Evolutionary conservation across 2,888 invertebrate species (phyloP).

Genomic region (Erynnis tages): DNA sequence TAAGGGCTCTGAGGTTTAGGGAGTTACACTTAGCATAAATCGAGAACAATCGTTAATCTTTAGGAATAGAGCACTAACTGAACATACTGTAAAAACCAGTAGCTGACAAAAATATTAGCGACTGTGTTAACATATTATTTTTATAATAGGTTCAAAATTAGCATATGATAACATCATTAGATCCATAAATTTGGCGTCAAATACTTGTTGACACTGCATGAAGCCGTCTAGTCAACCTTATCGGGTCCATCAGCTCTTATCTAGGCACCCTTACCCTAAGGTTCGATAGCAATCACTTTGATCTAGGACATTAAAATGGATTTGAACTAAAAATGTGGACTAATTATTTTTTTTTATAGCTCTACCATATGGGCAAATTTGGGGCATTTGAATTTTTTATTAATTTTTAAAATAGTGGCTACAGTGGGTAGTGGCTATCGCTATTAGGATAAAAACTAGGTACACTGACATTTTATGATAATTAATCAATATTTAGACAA

Average conservation of each 20-base stretch:
- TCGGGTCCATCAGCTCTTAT: not conserved
- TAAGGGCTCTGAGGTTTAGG: too few relatives aligned
- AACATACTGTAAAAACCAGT: too few relatives aligned
- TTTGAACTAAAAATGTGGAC: not conserved
- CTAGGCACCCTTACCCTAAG: not conserved
- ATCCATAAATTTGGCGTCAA: conserved; percentile 18
- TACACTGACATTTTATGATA: too few relatives aligned
- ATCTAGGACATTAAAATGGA: conserved; percentile 12
- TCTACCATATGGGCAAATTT: not conserved
- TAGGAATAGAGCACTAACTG: too few relatives aligned
- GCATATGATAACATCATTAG: conserved; percentile 8
- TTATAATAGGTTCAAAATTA: conserved; percentile 12
- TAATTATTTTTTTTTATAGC: conserved; percentile 10
- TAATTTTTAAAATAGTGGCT: too few relatives aligned
- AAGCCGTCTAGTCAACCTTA: conserved; percentile 1
- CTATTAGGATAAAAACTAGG: too few relatives aligned
- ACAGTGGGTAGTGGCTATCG: too few relatives aligned
- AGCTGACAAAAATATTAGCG: conserved; percentile 1
- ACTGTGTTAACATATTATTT: conserved; percentile 3
- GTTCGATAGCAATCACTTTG: conserved; percentile 4
- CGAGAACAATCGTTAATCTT: too few relatives aligned
- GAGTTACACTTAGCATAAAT: too few relatives aligned
- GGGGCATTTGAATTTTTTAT: not conserved
- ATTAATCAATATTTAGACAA: too few relatives aligned
- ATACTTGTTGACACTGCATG: conserved; percentile 10